Conservation (phyloP, 2,797 vertebrate species). For the Ptychobarbus kaznakovi region DNA sequence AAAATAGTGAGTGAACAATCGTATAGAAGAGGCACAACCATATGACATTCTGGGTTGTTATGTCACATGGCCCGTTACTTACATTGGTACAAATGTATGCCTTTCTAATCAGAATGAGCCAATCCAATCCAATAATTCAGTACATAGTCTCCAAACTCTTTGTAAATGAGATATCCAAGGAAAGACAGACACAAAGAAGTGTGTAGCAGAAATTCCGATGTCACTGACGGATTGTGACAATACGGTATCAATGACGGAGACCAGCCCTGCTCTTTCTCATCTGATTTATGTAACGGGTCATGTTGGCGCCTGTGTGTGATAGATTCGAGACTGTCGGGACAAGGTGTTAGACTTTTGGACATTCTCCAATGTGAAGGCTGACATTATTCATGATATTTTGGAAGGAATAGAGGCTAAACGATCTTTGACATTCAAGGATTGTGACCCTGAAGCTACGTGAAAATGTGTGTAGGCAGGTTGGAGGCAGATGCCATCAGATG, state of each 20-base stretch:
- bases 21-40: not conserved
- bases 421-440: constrained; percentile 83
- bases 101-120: not conserved
- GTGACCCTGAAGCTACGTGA: constrained; percentile 78
- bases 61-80: not conserved
- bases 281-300: constrained; percentile 50
- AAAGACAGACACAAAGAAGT: not conserved
- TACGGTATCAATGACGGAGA: constrained; percentile 42
- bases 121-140: constrained; percentile 1
- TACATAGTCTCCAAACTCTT: not conserved
- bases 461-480: constrained; percentile 61
- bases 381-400: constrained; percentile 74
- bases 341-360: constrained; percentile 50
- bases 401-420: constrained; percentile 73
- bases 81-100: not conserved
- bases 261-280: constrained; percentile 46
- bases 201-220: not conserved
- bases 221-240: constrained; percentile 29
- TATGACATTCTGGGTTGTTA: not conserved
- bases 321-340: constrained; percentile 57
- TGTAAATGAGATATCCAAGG: not conserved
- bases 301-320: constrained; percentile 27
- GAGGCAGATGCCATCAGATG: constrained; percentile 78
- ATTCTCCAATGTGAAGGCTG: constrained; percentile 60
- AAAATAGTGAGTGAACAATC: constrained; percentile 24